Percentiles rank a stretch among this genome's conserved stretches.
phyloP scores from a whole-genome alignment of 2,797 vertebrate species.

The Yasuhikotakia modesta region DNA sequence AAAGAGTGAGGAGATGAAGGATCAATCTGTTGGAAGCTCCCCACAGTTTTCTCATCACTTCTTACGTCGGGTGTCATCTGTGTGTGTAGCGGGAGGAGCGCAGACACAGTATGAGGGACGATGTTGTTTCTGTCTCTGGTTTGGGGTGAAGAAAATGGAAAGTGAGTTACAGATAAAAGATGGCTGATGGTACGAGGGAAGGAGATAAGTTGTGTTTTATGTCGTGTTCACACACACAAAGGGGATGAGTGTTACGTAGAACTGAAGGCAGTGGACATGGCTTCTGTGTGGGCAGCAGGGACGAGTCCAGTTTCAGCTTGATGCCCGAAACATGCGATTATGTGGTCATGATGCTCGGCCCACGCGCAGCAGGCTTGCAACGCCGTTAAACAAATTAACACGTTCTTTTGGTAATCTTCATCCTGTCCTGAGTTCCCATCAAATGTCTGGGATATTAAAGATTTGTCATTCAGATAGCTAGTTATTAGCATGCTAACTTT shows the following conservation, averaged over 20 bases:
- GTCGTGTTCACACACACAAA: constrained; percentile 45
- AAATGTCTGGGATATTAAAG: neutral
- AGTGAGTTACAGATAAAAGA: constrained; percentile 73
- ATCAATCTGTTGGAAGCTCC: constrained; percentile 99
- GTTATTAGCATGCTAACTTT: no score
- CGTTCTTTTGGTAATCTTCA: neutral
- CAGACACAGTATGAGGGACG: constrained; percentile 90
- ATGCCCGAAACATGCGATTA: neutral
- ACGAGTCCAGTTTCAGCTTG: neutral
- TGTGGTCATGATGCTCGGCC: no score
- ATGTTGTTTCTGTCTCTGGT: constrained; percentile 68
- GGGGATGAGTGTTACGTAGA: constrained; percentile 16
- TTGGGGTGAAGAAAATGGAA: constrained; percentile 86
- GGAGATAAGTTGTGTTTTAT: constrained; percentile 55
- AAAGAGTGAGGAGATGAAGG: constrained; percentile 96
- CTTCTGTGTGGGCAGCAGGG: neutral
- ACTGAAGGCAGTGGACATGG: constrained; percentile 19
- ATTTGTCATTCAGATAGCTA: neutral
- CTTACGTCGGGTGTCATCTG: constrained; percentile 90
- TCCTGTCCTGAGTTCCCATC: neutral
- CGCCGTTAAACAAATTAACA: no score
- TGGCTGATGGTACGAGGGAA: constrained; percentile 75
- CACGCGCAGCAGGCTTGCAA: no score
- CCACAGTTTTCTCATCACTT: constrained; percentile 99
- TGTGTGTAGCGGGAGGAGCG: constrained; percentile 88